phyloP scores from a whole-genome alignment of 2,113 vertebrate species.

The rabbit (Oryctolagus cuniculus) region mOryCun1.1 NC_091435.1:110488501-110489000 shows the following conservation, averaged over 20 bases:
- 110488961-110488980: conserved; percentile 82
- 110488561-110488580: not conserved
- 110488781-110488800: not conserved
- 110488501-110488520: no score
- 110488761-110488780: not conserved
- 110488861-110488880: not conserved
- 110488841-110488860: not conserved
- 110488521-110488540: no score
- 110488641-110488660: not conserved
- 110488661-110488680: not conserved
- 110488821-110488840: not conserved
- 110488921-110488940: conserved; percentile 80
- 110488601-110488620: not conserved
- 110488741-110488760: not conserved
- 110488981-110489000: conserved; percentile 65
- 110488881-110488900: no score
- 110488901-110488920: not conserved
- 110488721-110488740: conserved; percentile 15
- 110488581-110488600: not conserved
- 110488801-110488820: not conserved
- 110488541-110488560: not conserved
- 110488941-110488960: conserved; percentile 84
- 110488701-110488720: not conserved
- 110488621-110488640: not conserved
- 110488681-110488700: not conserved